Evolutionary conservation across 2,888 invertebrate genomes (phyloP), one percentile per base, ranked within the genome.

Genomic region (Pandemis heparana): DNA sequence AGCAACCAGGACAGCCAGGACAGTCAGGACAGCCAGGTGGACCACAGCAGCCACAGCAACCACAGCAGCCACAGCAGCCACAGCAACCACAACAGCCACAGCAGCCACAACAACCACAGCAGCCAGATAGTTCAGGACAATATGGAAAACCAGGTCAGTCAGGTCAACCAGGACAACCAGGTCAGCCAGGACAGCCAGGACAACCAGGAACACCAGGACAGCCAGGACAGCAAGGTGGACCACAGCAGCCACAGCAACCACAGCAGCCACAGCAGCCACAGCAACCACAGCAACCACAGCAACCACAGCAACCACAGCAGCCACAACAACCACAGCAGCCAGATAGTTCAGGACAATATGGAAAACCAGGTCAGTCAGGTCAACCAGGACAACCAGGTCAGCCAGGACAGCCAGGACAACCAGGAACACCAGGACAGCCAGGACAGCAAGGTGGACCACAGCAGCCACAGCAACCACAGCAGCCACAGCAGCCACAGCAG

Each of bases 251-350:
- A 65, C 72, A 16, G 71, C 75, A 71, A 56, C 75, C 38, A 59
- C 70, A 14, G 73, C 77, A 74, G 66, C 46, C 39, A 51, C 56
- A 16, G 12, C 63, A 64, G 9, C 69, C 75, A 68, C 67, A 5
- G 85, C 92, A 43, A 82, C 68, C 7, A 10, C 16, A 23, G 70
- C 76, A 75, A 76, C 76, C 14, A 59, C 70, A 8, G 81, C 83
- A 39, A 0, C 80, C 79, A 56, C 46, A 53, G 3, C 23, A 59
- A 9, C 74, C 70, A 53, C 62, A 39, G 78, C 79, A 75, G n/a
- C n/a, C n/a, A n/a, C n/a, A n/a, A n/a, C 23, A 23, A 2, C 23
- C 23, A 23, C 23, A 23, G 23, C 23, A 23, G 2, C 23, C 23
- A 2, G 23, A 2, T 23, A 23, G 23, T 2, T 1, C 23, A 23